Percentiles rank a stretch among this genome's conserved stretches.
Conservation (phyloP, 2,797 vertebrate genomes). For the Clarias fuscus region DNA sequence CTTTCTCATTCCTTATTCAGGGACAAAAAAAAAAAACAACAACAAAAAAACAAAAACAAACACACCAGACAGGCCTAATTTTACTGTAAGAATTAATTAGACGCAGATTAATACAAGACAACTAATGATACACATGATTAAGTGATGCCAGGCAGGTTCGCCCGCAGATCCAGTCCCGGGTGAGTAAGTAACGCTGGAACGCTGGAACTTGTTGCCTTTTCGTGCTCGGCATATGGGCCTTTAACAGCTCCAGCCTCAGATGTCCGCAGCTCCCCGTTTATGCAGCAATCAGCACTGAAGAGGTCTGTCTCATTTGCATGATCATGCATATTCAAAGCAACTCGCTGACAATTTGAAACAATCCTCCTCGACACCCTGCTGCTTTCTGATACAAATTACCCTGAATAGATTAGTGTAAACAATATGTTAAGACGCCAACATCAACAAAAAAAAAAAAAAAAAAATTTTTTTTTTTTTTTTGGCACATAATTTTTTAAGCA, state of each 20-base stretch:
- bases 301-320: conserved; percentile 50
- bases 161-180: conserved; percentile 44
- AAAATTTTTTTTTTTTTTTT: background rate
- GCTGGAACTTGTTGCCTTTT: conserved; percentile 32
- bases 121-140: conserved; percentile 47
- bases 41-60: background rate
- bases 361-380: conserved; percentile 38
- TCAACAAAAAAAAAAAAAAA: too few species aligned
- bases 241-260: conserved; percentile 38
- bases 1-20: conserved; percentile 1
- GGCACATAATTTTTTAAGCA: background rate
- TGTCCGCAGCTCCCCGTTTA: conserved; percentile 49
- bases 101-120: conserved; percentile 48
- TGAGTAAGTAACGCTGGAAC: conserved; percentile 46
- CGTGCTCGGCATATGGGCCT: conserved; percentile 29
- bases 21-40: background rate
- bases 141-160: conserved; percentile 43
- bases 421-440: conserved; percentile 31
- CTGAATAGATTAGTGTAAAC: conserved; percentile 50
- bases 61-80: conserved; percentile 15
- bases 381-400: conserved; percentile 42
- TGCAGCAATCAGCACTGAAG: conserved; percentile 50
- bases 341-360: conserved; percentile 46
- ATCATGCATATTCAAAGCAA: conserved; percentile 56
- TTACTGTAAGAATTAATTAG: conserved; percentile 52